Conservation (phyloP, 2,888 invertebrate species). For the Pantelozetes paolii region DNA sequence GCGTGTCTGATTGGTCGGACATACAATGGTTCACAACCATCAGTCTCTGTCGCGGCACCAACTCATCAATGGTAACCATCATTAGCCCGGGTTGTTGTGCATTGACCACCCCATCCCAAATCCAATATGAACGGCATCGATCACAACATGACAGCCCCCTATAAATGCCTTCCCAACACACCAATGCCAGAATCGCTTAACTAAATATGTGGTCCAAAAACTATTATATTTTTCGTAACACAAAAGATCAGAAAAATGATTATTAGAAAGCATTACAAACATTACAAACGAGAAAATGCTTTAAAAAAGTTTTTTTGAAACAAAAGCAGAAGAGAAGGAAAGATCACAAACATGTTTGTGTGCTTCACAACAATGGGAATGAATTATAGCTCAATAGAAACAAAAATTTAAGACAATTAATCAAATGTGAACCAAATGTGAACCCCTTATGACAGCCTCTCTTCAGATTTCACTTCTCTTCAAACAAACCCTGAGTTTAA, state of each 20-base stretch:
- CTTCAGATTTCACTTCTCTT: conserved; percentile 16
- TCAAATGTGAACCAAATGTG: conserved; percentile 32
- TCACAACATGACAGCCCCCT: conserved; percentile 33
- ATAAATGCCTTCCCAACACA: background rate
- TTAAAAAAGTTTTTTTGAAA: conserved; percentile 24
- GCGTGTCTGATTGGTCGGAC: conserved; percentile 9
- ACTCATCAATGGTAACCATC: conserved; percentile 20
- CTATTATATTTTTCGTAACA: conserved; percentile 15
- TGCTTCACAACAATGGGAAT: background rate
- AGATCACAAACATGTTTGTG: conserved; percentile 31
- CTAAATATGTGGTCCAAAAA: conserved; percentile 21
- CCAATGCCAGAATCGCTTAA: conserved; percentile 17
- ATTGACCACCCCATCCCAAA: conserved; percentile 25
- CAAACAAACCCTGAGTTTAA: background rate
- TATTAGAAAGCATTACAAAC: background rate
- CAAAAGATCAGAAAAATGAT: conserved; percentile 22
- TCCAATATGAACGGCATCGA: conserved; percentile 28
- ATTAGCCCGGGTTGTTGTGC: conserved; percentile 18
- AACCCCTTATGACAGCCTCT: background rate
- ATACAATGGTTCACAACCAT: background rate
- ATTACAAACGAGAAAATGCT: conserved; percentile 16
- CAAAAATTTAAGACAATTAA: conserved; percentile 31
- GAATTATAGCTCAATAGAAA: conserved; percentile 29
- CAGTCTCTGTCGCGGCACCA: conserved; percentile 16
- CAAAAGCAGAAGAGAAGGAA: conserved; percentile 12